phyloP scores from a whole-genome alignment of 2,797 vertebrate species.

The Rhodeus uyekii region DNA sequence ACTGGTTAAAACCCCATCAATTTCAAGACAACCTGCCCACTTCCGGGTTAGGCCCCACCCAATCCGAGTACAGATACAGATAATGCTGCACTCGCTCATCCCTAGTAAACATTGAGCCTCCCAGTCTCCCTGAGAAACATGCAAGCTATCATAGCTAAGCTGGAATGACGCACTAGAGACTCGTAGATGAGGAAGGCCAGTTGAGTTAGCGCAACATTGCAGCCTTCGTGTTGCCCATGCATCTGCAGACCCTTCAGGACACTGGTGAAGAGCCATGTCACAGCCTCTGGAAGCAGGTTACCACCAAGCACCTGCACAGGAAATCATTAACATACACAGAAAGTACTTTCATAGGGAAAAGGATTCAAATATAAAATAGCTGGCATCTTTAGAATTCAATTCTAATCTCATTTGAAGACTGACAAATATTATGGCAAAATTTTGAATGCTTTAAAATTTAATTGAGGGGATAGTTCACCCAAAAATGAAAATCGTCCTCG shows the following conservation, averaged over 20 bases:
- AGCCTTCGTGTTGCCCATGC: conserved; percentile 94
- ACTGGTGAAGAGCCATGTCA: conserved; percentile 90
- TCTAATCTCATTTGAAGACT: neutral
- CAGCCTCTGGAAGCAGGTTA: conserved; percentile 88
- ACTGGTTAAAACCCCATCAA: no score
- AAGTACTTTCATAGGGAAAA: neutral
- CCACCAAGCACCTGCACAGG: conserved; percentile 81
- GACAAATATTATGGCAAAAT: neutral
- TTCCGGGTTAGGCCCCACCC: no score
- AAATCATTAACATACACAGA: neutral
- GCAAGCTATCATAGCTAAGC: neutral
- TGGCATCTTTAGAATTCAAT: neutral
- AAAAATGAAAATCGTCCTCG: neutral
- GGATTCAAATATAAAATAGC: neutral
- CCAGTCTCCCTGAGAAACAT: neutral
- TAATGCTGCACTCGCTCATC: no score
- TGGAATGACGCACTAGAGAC: conserved; percentile 84
- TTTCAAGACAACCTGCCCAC: no score
- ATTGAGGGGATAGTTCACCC: neutral
- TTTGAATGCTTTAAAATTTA: neutral
- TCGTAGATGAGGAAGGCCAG: conserved; percentile 94
- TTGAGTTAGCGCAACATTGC: conserved; percentile 85
- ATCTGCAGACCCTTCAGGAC: conserved; percentile 89
- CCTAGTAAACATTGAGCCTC: no score
- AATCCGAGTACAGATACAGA: no score